Base-by-base conservation (phyloP, 2,888 invertebrate genomes). In the Cryptus viduatorius region DNA sequence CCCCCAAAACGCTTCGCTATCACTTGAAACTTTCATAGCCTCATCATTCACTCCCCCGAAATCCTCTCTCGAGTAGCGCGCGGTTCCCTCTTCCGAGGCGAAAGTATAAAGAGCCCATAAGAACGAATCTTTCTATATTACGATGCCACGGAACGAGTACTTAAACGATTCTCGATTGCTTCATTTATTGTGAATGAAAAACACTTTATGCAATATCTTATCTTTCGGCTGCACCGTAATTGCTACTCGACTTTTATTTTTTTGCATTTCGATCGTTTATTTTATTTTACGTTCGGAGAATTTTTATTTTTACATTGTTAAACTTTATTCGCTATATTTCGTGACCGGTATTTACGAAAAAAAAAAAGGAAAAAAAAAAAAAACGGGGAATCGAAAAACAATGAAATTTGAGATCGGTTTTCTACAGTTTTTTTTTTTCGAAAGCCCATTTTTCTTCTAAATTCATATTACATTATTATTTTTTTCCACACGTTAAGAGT, bases 11-110 rank as follows among this genome's bases (percentile, higher is more conserved):
- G 67, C 77, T 79, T 50, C 48, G 68, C 84, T 84, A 84, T 84
- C 84, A 82, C 82, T 84, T 72, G 84, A 84, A 84, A 84, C 84
- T 84, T 84, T 84, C 84, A 84, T 82, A 72, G 76, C 79, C 48
- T 59, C 84, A 84, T 84, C 82, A 84, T 84, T 84, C 84, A 84
- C 78, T 61, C 78, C 50, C 10, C 53, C 61, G 19, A 61, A 72
- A 84, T 82, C 76, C 82, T 67, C 71, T 59, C 79, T 76, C 71
- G 81, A 82, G 79, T 82, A 46, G 53, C 29, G 29, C 29, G 29
- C 61, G 14, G 42, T 73, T 24, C 42, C 69, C 67, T 48, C 65
- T 75, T 82, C 61, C 72, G 42, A 42, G 42, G 65, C 10, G 14
- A 19, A 48, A 65, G 56, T 37, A 4, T 12, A 24, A 37, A 68